Evolutionary conservation across 2,113 vertebrate species (phyloP).

Genomic region (Dicentrarchus labrax): DNA sequence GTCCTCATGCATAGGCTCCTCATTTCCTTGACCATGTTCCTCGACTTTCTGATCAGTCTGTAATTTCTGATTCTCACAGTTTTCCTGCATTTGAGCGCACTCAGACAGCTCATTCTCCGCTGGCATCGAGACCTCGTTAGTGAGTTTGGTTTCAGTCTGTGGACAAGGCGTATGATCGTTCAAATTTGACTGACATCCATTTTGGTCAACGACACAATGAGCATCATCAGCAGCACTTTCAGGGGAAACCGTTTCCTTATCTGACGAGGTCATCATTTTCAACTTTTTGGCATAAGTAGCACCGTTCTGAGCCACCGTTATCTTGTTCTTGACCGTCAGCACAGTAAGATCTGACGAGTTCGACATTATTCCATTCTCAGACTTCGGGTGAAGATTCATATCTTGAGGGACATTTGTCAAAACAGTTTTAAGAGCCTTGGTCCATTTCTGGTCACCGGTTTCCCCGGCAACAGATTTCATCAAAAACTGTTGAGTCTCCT

Average conservation of each 20-base stretch:
- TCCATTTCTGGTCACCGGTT: conserved; percentile 75
- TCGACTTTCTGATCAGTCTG: conserved; percentile 26
- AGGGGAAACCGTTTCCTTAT: conserved; percentile 42
- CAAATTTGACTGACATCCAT: conserved; percentile 35
- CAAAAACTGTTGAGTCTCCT: conserved; percentile 84
- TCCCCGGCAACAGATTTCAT: conserved; percentile 78
- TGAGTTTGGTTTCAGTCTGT: conserved; percentile 49
- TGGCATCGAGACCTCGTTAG: conserved; percentile 1
- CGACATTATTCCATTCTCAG: conserved; percentile 53
- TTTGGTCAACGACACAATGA: conserved; percentile 36
- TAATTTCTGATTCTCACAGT: conserved; percentile 65
- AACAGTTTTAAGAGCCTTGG: conserved; percentile 79
- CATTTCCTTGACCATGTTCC: conserved; percentile 13
- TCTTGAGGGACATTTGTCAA: conserved; percentile 75
- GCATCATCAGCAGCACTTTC: conserved; percentile 25
- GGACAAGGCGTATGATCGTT: conserved; percentile 21
- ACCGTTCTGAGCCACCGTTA: conserved; percentile 70
- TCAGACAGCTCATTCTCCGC: conserved; percentile 24
- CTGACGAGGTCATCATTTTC: conserved; percentile 40
- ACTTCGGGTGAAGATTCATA: conserved; percentile 52
- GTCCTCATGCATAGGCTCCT: conserved; percentile 18
- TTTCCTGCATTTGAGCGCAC: conserved; percentile 52
- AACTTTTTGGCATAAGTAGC: conserved; percentile 63
- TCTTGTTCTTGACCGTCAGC: conserved; percentile 79
- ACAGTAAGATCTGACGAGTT: conserved; percentile 68